A percentile compares a stretch with the other conserved stretches of the same genome.
Conservation (phyloP, 35 echinoderm and acorn worm species). For the Apostichopus parvimensis region DNA sequence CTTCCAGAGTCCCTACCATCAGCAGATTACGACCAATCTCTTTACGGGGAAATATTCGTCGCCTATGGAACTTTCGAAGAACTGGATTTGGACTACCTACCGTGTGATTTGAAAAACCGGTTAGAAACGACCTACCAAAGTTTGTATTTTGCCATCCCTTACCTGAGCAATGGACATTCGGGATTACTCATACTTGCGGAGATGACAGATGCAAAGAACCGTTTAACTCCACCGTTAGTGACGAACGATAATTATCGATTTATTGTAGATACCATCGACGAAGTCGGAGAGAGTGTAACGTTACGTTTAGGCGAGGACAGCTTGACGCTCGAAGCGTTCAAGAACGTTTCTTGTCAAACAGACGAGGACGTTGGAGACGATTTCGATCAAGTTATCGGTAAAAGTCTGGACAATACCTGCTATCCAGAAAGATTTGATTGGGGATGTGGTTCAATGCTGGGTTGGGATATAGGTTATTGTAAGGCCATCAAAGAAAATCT, state of each 20-base stretch:
- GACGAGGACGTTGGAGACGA: neutral
- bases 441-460: neutral
- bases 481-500: neutral
- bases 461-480: too few relatives aligned
- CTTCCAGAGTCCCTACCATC: neutral
- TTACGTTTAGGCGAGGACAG: neutral
- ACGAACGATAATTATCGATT: neutral
- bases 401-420: neutral
- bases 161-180: neutral
- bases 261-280: neutral
- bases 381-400: neutral
- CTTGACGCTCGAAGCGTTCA: too few relatives aligned
- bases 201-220: neutral
- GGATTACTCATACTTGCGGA: too few relatives aligned
- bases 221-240: neutral
- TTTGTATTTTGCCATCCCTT: neutral
- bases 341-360: neutral
- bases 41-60: neutral
- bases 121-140: neutral
- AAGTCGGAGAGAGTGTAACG: neutral
- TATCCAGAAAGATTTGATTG: too few relatives aligned
- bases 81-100: neutral
- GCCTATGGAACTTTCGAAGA: neutral
- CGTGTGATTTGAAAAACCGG: neutral
- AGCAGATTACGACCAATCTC: neutral